Base-by-base conservation (phyloP, 35 echinoderm and acorn worm genomes). In the Eucidaris tribuloides region DNA sequence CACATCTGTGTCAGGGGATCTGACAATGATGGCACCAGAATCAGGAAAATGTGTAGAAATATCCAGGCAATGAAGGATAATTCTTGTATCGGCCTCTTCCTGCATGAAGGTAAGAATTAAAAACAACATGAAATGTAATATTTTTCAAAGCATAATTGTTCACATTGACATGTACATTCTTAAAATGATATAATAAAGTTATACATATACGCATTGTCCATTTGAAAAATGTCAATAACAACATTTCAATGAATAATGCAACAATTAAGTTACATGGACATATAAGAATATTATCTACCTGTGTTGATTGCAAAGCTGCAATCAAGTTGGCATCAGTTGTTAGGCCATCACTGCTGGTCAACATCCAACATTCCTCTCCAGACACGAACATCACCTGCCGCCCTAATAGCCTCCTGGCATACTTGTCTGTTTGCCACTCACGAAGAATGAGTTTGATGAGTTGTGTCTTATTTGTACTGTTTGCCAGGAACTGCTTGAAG, bases 1-100 rank as follows among this genome's bases (percentile, higher is more conserved):
- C 76, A 79, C 76, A 24, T 79, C 76, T 48, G 76, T 79, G 76
- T 79, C 76, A 46, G 76, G 76, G 7, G 42, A 48, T 79, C 46
- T 43, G 2, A 58, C 76, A 3, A 70, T 19, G 35, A 30, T 38
- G 19, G 27, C 35, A 19, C 27, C 64, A 70, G 2, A 34, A 70
- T 30, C 27, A 3, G 19, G 64, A 38, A 34, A 34, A n/a, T n/a
- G n/a, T 27, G 64, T 70, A 5, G 64, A 2, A 34, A 70, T 38
- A 30, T 70, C 64, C 4, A 70, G 35, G 35, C 64, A 70, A 38
- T 70, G 64, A 4, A 70, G 64, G 64, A 70, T 27, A 19, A 70
- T 70, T 38, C 64, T 70, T 4, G 64, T 70, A 27, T 70, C 64
- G 19, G 64, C 64, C 23, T 70, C 64, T 70, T 70, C 64, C 64